Percentiles rank a stretch among this genome's conserved stretches.
Conservation (phyloP, 2,797 vertebrate species). For the Etheostoma nigrum region DNA sequence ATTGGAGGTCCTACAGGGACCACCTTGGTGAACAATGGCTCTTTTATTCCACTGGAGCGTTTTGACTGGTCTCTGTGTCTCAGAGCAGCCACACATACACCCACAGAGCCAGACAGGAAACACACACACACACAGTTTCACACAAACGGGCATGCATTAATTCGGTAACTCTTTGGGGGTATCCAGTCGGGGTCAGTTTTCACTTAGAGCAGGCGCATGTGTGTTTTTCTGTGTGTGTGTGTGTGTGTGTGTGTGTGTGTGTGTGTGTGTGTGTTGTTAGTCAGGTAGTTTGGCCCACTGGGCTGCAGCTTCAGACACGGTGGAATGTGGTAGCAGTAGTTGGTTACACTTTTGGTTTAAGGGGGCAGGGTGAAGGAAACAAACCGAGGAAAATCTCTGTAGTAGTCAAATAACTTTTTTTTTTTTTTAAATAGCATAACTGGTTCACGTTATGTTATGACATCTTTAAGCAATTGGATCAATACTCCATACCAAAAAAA, state of each 20-base stretch:
- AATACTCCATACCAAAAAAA: not conserved
- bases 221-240: slow-evolving; percentile 36
- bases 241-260: slow-evolving; percentile 30
- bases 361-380: slow-evolving; percentile 47
- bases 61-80: slow-evolving; percentile 77
- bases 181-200: slow-evolving; percentile 66
- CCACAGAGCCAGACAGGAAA: slow-evolving; percentile 61
- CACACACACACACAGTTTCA: slow-evolving; percentile 44
- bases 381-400: slow-evolving; percentile 13
- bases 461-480: not conserved
- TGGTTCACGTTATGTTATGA: not conserved
- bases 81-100: slow-evolving; percentile 55
- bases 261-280: slow-evolving; percentile 41
- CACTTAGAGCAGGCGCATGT: slow-evolving; percentile 45
- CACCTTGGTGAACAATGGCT: slow-evolving; percentile 86
- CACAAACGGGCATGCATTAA: slow-evolving; percentile 51
- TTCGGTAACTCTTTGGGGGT: slow-evolving; percentile 62
- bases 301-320: slow-evolving; percentile 63
- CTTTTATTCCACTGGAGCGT: slow-evolving; percentile 79
- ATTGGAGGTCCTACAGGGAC: slow-evolving; percentile 75
- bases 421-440: not conserved
- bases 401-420: not conserved
- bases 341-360: slow-evolving; percentile 47
- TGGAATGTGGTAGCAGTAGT: slow-evolving; percentile 64
- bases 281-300: slow-evolving; percentile 69